phyloP scores from a whole-genome alignment of 2,797 vertebrate species.

The Rachycentron canadum region DNA sequence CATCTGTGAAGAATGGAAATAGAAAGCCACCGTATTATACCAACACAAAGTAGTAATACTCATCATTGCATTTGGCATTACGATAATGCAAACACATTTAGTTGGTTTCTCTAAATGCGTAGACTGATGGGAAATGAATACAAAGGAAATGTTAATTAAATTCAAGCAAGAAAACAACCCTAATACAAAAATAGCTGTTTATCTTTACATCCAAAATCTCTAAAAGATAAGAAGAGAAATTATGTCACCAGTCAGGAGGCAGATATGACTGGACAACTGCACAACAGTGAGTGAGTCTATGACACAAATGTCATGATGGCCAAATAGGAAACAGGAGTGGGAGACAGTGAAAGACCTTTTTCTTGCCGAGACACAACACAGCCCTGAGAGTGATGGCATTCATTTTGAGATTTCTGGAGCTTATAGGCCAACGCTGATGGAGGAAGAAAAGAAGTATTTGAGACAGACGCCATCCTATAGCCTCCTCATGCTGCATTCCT shows the following conservation, averaged over 20 bases:
- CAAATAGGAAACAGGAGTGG: conserved; percentile 63
- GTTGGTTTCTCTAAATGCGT: conserved; percentile 20
- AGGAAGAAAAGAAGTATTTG: conserved; percentile 64
- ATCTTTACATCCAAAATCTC: conserved; percentile 9
- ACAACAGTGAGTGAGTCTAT: conserved; percentile 46
- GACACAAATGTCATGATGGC: conserved; percentile 53
- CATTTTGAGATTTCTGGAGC: conserved; percentile 46
- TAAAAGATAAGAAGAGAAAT: conserved; percentile 10
- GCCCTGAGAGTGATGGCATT: conserved; percentile 58
- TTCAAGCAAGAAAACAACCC: background rate
- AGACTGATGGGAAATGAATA: conserved; percentile 29
- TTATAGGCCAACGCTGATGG: conserved; percentile 30
- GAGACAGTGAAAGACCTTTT: conserved; percentile 58
- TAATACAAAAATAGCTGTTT: background rate
- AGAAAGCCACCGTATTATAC: background rate
- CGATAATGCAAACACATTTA: conserved; percentile 9
- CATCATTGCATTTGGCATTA: conserved; percentile 14
- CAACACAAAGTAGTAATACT: conserved; percentile 6
- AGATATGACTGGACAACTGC: conserved; percentile 36
- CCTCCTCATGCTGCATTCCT: conserved; percentile 75
- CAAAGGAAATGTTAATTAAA: conserved; percentile 22
- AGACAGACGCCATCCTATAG: conserved; percentile 69
- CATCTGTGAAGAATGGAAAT: conserved; percentile 23
- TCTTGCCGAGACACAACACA: conserved; percentile 38
- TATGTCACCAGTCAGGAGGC: conserved; percentile 17